These are phyloP conservation scores for Steatornis caripensis DNA, from an alignment of 2,113 vertebrate species.

Conservation along the genomic window DNA sequence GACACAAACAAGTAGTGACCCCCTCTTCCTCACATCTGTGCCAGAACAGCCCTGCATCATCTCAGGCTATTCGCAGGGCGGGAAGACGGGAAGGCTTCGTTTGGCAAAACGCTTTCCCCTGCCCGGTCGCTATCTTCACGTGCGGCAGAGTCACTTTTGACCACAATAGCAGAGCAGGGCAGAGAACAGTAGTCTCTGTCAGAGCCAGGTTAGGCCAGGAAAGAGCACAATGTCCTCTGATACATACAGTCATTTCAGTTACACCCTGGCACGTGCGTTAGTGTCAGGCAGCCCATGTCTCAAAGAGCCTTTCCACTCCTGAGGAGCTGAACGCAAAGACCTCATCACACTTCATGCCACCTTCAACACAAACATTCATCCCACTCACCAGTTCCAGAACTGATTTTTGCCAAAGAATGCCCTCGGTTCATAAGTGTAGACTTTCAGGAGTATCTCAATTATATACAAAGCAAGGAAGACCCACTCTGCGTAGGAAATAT, in stretches of 20 bases:
- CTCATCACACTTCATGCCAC: neutral
- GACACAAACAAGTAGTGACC: neutral
- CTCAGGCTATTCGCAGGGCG: neutral
- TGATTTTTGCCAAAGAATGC: conserved; percentile 82
- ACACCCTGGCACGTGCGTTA: neutral
- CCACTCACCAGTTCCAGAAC: conserved; percentile 94
- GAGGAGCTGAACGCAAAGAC: neutral
- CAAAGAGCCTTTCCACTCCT: neutral
- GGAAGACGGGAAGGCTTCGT: neutral
- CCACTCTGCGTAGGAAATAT: conserved; percentile 86
- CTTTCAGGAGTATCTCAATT: conserved; percentile 88
- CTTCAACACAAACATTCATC: neutral
- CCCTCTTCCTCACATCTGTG: neutral
- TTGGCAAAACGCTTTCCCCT: neutral
- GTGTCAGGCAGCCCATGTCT: neutral
- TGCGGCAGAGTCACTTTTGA: neutral
- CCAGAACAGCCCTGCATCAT: neutral
- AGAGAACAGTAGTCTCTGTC: neutral
- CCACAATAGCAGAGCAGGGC: neutral
- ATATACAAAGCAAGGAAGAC: conserved; percentile 86
- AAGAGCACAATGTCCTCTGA: neutral
- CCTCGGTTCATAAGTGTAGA: conserved; percentile 87
- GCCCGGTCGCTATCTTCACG: neutral
- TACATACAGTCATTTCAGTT: neutral
- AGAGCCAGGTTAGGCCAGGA: neutral